Evolutionary conservation across 2,888 invertebrate species (phyloP), one percentile per base, ranked within the genome.

Genomic region (Cybosia mesomella): DNA sequence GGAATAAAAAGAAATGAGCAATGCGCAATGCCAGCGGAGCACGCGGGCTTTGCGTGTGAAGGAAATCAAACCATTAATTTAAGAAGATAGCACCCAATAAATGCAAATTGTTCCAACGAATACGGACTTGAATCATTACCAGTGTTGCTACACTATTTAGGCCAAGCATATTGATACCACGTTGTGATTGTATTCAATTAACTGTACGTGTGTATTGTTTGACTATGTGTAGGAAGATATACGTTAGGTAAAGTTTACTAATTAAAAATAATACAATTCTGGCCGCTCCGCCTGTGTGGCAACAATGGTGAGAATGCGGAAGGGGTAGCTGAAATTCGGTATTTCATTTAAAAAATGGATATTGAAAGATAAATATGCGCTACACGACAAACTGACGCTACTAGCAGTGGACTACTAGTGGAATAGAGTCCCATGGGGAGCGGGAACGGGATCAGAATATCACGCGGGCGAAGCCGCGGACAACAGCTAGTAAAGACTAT

Each of bases 101-200:
- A 91, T 89, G 89, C 85, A 91, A 91, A 92, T 90, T 83, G 87
- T 76, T 75, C 76, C 85, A 84, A 85, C 84, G 87, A 88, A 86
- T 80, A 89, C 85, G 88, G 85, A 85, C 82, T 80, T 81, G 76
- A 85, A 85, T 85, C 85, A 85, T 83, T 82, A 83, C 76, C 75
- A 71, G 75, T 83, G 85, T 80, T 74, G 84, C 82, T 81, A 82
- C 85, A 85, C 83, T 83, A 89, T 89, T 89, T 85, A 87, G 87
- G 86, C 77, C 85, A 83, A 83, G 84, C 81, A 86, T 80, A 80
- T 80, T 75, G 76, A 74, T 75, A 74, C 65, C 58, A 72, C 28
- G 74, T 68, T 77, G 72, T 79, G 76, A 76, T 80, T 83, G 74
- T 73, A 71, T 75, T 79, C 77, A 76, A 79, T 79, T 79, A 80